Evolutionary conservation across 2,797 vertebrate species (phyloP).

Genomic region (Margarornis squamiger): DNA sequence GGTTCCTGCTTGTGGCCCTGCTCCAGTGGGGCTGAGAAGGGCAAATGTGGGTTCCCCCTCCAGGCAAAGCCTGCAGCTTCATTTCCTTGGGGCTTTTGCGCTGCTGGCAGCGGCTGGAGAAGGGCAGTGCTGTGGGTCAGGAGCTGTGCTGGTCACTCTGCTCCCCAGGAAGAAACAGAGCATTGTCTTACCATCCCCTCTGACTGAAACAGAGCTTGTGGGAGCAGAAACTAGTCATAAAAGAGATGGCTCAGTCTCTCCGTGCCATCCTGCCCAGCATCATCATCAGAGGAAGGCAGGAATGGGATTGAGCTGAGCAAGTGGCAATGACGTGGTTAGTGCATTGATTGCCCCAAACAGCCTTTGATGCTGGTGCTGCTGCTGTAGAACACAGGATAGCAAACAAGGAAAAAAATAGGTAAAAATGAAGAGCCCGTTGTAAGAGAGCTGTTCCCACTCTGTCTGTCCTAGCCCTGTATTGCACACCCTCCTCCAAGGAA

Average conservation of each 20-base stretch:
- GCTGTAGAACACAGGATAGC: background rate
- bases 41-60: background rate
- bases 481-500: background rate
- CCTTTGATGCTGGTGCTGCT: background rate
- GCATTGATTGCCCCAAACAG: background rate
- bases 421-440: background rate
- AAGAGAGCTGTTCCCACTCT: background rate
- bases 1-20: background rate
- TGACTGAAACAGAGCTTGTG: background rate
- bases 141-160: background rate
- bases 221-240: background rate
- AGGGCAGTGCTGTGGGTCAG: background rate
- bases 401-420: background rate
- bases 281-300: background rate
- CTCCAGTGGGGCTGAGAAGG: background rate
- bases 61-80: background rate
- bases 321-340: background rate
- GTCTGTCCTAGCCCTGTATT: background rate
- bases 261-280: rapidly evolving
- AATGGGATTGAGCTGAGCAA: background rate
- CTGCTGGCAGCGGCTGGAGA: background rate
- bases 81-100: background rate
- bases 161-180: background rate
- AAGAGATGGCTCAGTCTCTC: background rate
- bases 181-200: background rate